phyloP scores from a whole-genome alignment of 1,140 invertebrate species.

The Pararge aegeria region DNA sequence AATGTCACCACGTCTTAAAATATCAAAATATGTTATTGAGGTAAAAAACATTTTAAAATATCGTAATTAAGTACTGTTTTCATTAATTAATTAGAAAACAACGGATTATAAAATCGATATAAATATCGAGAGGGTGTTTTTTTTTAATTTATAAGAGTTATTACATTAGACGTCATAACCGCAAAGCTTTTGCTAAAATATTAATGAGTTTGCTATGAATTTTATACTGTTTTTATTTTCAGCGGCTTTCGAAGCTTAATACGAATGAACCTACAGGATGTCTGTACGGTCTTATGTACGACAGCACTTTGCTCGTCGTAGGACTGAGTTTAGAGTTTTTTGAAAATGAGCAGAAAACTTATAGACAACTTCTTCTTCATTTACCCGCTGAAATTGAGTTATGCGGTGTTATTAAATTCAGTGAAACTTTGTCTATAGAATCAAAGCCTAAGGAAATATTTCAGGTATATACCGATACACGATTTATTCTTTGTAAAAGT shows the following conservation, averaged over 20 bases:
- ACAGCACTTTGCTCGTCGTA: slow-evolving; percentile 84
- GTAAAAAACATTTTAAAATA: slow-evolving; percentile 44
- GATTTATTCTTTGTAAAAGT: too few species aligned
- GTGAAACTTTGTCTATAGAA: slow-evolving; percentile 77
- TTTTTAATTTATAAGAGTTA: too few species aligned
- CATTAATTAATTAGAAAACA: not conserved
- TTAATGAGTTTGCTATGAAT: not conserved
- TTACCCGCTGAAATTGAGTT: slow-evolving; percentile 88
- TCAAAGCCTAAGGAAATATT: slow-evolving; percentile 82
- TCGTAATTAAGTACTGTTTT: not conserved
- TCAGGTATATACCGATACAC: slow-evolving; percentile 78
- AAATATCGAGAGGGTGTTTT: slow-evolving; percentile 1
- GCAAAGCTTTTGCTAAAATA: not conserved
- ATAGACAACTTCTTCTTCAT: slow-evolving; percentile 82
- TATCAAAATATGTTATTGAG: slow-evolving; percentile 78
- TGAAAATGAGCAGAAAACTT: slow-evolving; percentile 77
- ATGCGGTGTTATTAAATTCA: slow-evolving; percentile 85
- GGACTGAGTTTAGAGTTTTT: slow-evolving; percentile 83
- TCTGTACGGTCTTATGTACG: slow-evolving; percentile 86
- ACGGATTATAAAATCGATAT: not conserved
- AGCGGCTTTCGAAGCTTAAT: slow-evolving; percentile 70
- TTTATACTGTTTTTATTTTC: slow-evolving; percentile 22
- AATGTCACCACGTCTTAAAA: slow-evolving; percentile 81
- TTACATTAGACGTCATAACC: too few species aligned
- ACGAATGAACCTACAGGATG: slow-evolving; percentile 82